Percentiles rank a stretch among this genome's conserved stretches.
phyloP scores from a whole-genome alignment of 2,113 vertebrate species.

The Callionymus lyra region DNA sequence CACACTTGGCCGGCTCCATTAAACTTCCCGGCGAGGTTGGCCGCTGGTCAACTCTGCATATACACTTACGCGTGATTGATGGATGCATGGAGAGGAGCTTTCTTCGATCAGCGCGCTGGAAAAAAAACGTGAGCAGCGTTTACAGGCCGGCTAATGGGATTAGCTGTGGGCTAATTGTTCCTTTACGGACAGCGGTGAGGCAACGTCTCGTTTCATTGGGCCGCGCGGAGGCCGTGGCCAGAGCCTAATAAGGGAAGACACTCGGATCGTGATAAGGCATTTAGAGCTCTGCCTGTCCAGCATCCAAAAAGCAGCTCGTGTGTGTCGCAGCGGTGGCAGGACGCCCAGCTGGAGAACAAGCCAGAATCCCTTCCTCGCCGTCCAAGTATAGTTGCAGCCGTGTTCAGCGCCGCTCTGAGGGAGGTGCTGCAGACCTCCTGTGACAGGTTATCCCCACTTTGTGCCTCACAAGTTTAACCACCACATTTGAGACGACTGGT shows the following conservation, averaged over 20 bases:
- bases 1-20: slow-evolving; percentile 44
- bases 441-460: slow-evolving; percentile 13
- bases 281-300: slow-evolving; percentile 44
- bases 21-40: slow-evolving; percentile 51
- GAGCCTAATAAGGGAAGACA: slow-evolving; percentile 68
- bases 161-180: slow-evolving; percentile 62
- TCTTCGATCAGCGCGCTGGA: slow-evolving; percentile 52
- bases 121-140: slow-evolving; percentile 52
- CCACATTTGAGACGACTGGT: background rate
- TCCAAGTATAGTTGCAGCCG: slow-evolving; percentile 51
- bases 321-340: slow-evolving; percentile 45
- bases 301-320: slow-evolving; percentile 27
- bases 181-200: slow-evolving; percentile 53
- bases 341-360: slow-evolving; percentile 46
- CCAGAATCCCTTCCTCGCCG: slow-evolving; percentile 45
- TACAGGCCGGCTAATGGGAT: slow-evolving; percentile 60
- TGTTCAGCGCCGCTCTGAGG: slow-evolving; percentile 19
- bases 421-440: slow-evolving; percentile 12
- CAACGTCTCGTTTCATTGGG: slow-evolving; percentile 60
- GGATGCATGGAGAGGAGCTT: slow-evolving; percentile 45
- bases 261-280: slow-evolving; percentile 60
- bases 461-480: slow-evolving; percentile 1
- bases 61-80: slow-evolving; percentile 58
- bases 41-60: slow-evolving; percentile 37
- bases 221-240: slow-evolving; percentile 38